phyloP scores from a whole-genome alignment of 2,113 vertebrate genomes.

The Sander lucioperca region DNA sequence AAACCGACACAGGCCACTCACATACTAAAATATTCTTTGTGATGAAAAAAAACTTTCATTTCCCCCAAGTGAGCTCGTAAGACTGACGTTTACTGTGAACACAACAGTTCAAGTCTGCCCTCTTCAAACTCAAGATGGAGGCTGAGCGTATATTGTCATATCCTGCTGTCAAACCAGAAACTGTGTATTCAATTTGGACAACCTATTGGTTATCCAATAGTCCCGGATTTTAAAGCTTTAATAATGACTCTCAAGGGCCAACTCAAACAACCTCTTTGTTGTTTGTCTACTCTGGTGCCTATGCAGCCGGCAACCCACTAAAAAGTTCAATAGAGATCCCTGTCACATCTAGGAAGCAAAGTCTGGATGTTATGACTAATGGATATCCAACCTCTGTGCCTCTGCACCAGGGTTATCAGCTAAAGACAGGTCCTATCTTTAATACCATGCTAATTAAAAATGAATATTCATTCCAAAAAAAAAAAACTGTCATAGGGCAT shows the following conservation, averaged over 20 bases:
- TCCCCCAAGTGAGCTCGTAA: conserved; percentile 37
- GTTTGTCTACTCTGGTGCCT: conserved; percentile 36
- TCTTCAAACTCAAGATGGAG: conserved; percentile 56
- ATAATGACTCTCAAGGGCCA: conserved; percentile 64
- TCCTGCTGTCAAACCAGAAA: conserved; percentile 66
- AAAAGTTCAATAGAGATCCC: conserved; percentile 42
- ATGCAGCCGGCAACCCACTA: conserved; percentile 26
- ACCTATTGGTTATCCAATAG: conserved; percentile 42
- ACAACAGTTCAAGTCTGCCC: conserved; percentile 59
- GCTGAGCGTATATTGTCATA: conserved; percentile 57
- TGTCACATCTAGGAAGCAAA: conserved; percentile 54
- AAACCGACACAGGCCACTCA: conserved; percentile 39
- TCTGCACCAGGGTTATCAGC: conserved; percentile 46
- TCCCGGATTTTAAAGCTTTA: conserved; percentile 51
- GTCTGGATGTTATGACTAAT: conserved; percentile 49
- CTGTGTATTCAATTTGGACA: conserved; percentile 51
- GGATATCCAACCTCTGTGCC: conserved; percentile 52
- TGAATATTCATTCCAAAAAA: conserved; percentile 42
- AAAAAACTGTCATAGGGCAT: conserved; percentile 40
- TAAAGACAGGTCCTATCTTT: conserved; percentile 44
- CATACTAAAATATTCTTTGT: conserved; percentile 20
- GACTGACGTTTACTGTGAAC: conserved; percentile 79
- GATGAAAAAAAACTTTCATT: conserved; percentile 49
- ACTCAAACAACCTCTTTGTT: conserved; percentile 62
- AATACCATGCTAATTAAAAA: conserved; percentile 60